Conservation (phyloP, 2,797 vertebrate species). For the Scyliorhinus canicula region DNA sequence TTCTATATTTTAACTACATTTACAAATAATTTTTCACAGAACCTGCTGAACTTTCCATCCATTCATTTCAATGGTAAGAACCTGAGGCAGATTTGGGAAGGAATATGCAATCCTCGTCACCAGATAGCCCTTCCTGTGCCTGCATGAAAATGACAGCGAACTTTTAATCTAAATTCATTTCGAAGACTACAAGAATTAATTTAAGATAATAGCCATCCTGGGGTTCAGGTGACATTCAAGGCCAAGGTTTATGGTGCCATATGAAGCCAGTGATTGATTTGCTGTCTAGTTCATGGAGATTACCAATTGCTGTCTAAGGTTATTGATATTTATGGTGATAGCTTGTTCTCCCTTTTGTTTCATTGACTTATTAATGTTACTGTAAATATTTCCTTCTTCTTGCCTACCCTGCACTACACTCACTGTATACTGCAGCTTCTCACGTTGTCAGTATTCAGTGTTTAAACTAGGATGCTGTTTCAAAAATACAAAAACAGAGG, state of each 20-base stretch:
- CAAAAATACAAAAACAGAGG: not conserved
- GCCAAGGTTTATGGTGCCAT: not conserved
- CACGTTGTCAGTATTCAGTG: not conserved
- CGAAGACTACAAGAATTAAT: not conserved
- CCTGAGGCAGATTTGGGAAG: not conserved
- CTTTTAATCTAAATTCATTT: not conserved
- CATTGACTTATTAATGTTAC: not conserved
- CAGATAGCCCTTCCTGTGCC: not conserved
- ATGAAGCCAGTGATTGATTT: not conserved
- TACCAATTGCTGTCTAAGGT: not conserved
- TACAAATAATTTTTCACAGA: not conserved
- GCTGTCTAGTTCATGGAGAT: not conserved
- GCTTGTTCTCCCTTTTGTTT: not conserved
- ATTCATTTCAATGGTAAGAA: not conserved
- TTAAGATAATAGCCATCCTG: not conserved
- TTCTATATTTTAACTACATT: not conserved
- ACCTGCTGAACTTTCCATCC: not conserved
- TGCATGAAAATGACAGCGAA: not conserved
- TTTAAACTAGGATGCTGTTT: not conserved
- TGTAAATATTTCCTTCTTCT: not conserved
- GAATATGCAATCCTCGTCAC: not conserved
- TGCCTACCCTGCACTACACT: not conserved
- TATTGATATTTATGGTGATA: not conserved
- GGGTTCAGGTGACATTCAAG: not conserved
- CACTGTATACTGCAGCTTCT: not conserved